phyloP scores from a whole-genome alignment of 2,888 invertebrate genomes.

The Camponotus fellah region DNA sequence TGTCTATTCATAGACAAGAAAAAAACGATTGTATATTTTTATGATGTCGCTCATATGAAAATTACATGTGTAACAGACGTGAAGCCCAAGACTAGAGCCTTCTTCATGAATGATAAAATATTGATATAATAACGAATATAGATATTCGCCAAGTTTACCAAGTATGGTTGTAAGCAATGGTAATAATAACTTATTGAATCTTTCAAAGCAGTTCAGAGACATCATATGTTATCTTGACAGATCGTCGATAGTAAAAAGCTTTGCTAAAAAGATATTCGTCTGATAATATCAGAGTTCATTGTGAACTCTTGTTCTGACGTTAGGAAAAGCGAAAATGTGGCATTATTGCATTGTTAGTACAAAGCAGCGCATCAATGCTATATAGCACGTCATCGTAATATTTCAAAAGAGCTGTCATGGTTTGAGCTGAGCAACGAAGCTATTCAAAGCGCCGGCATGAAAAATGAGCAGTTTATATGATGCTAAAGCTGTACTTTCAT shows the following conservation, averaged over 20 bases:
- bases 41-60: neutral
- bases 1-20: too few species aligned
- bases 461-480: slow-evolving; percentile 70
- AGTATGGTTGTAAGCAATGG: neutral
- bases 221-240: slow-evolving; percentile 33
- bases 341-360: slow-evolving; percentile 17
- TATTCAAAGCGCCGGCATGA: slow-evolving; percentile 70
- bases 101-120: neutral
- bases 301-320: slow-evolving; percentile 6
- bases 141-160: neutral
- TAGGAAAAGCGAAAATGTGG: slow-evolving; percentile 37
- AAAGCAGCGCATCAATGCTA: slow-evolving; percentile 66
- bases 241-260: slow-evolving; percentile 32
- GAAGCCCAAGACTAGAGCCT: neutral
- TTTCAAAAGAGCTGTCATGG: slow-evolving; percentile 72
- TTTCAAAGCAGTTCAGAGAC: slow-evolving; percentile 12
- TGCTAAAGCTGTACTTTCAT: slow-evolving; percentile 49
- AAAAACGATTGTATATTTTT: slow-evolving; percentile 1
- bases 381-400: slow-evolving; percentile 70
- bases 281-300: slow-evolving; percentile 16
- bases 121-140: slow-evolving; percentile 1
- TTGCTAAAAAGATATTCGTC: slow-evolving; percentile 2
- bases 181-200: slow-evolving; percentile 14
- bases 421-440: slow-evolving; percentile 71
- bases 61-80: neutral